These are phyloP conservation scores for honey bee (Apis mellifera) DNA, from an alignment of 1,140 invertebrate species.

Conservation along the genomic window Amel_HAv3.1 CM009933.2:13526501-13527000, in stretches of 20 bases:
- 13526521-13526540: constrained; percentile 13
- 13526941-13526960: constrained; percentile 56
- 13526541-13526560: constrained; percentile 37
- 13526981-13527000: constrained; percentile 64
- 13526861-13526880: constrained; percentile 43
- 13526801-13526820: too few relatives aligned
- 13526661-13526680: constrained; percentile 4
- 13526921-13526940: constrained; percentile 59
- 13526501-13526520: constrained; percentile 36
- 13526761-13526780: constrained; percentile 43
- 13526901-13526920: constrained; percentile 66
- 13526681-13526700: constrained; percentile 49
- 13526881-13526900: constrained; percentile 55
- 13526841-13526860: too few relatives aligned
- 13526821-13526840: background rate
- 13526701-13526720: constrained; percentile 48
- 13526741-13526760: constrained; percentile 45
- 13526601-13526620: background rate
- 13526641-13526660: background rate
- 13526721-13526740: constrained; percentile 22
- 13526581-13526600: constrained; percentile 10
- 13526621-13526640: background rate
- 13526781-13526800: background rate
- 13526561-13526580: constrained; percentile 55
- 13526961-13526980: constrained; percentile 65